Base-by-base conservation (phyloP, 1,140 invertebrate genomes). In the Anagrus nilaparvatae region DNA sequence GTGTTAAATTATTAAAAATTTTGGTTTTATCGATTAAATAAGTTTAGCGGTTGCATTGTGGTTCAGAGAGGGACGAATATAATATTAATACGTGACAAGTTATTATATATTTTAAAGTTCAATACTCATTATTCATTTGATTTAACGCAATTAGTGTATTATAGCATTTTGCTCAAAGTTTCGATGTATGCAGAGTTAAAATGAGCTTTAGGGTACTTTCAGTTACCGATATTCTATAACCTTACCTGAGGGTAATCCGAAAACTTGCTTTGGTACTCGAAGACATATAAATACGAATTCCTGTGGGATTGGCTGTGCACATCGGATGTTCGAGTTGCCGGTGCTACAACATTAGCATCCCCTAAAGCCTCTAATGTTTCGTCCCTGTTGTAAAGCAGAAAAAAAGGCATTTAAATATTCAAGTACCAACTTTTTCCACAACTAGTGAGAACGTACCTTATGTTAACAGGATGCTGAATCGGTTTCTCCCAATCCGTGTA, bases 401-500 rank as follows among this genome's bases (percentile, higher is more conserved):
- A 10, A 29, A 5, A 29, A 4, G 4, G 14, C 10, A 29, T 29
- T 29, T 29, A n/a, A n/a, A n/a, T n/a, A n/a, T 7, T 5, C 12
- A 31, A 13, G 30, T 31, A 31, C 24, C 24, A 25, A 25, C 5
- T 12, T 25, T 25, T 25, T 25, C 6, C 24, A 25, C 5, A 12
- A 5, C 18, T 14, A 14, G 7, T 12, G 24, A 27, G 12, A 27
- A n/a, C 18, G 20, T 65, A 80, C 79, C 78, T 76, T 30, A 93
- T 86, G 65, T 86, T 87, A 49, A 91, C 84, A 18, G 90, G 89
- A 76, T 94, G 88, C 56, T 91, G 87, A 7, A 90, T 80, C 3
- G 91, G 88, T 49, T 85, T 74, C 56, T 94, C 89, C 93, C 93
- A 97, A 61, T 97, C 91, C 3, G 90, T 96, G 64, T 98, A 99